Evolutionary conservation across 2,888 invertebrate species (phyloP).

Genomic region (Torymus texanus): DNA sequence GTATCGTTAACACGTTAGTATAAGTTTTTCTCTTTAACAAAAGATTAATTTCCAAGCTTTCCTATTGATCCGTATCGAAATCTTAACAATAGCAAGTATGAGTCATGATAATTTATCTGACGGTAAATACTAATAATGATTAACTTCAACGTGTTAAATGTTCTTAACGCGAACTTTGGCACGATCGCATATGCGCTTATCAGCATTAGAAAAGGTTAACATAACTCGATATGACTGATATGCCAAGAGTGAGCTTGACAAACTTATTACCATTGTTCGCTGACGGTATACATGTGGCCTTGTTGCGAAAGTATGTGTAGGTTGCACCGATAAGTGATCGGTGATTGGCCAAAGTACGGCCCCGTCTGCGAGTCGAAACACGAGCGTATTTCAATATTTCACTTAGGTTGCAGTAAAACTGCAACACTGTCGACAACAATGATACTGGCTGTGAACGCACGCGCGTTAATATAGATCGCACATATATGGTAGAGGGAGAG

Average conservation of each 20-base stretch:
- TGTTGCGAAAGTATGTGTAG: slow-evolving; percentile 29
- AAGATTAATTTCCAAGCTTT: no score
- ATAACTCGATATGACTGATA: background rate
- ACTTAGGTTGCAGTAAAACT: background rate
- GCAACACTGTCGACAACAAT: background rate
- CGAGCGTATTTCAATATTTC: slow-evolving; percentile 23
- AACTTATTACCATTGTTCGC: slow-evolving; percentile 45
- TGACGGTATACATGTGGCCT: background rate
- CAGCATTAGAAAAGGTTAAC: background rate
- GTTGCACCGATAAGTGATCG: slow-evolving; percentile 21
- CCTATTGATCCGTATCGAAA: no score
- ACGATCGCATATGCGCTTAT: background rate
- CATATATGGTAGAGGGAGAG: no score
- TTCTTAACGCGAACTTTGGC: no score
- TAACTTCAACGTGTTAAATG: no score
- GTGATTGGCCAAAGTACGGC: slow-evolving; percentile 34
- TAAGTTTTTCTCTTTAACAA: no score
- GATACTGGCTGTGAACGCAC: no score
- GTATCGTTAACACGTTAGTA: no score
- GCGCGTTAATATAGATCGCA: no score
- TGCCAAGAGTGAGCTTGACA: slow-evolving; percentile 22
- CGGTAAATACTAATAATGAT: no score
- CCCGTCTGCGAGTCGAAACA: background rate
- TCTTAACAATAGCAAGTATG: no score
- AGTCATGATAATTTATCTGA: no score